Evolutionary conservation across 2,797 vertebrate species (phyloP), one percentile per base, ranked within the genome.

Genomic region (Danio choprae): DNA sequence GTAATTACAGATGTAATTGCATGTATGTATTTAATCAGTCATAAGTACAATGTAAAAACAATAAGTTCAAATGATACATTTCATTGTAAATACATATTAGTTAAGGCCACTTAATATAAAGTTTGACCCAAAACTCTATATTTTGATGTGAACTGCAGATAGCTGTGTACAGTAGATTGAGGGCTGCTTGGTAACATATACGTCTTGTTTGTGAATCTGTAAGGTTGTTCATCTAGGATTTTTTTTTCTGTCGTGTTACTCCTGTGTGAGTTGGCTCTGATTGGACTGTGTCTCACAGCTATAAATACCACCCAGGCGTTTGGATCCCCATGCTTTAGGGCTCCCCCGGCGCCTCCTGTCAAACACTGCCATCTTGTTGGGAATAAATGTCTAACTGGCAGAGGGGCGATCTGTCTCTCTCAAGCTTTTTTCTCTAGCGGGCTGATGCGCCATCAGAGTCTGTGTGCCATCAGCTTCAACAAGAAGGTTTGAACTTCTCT

Each of bases 261-360:
- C 63, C 68, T 82, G 55, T 69, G 76, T 0, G 89, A 90, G 89
- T 56, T 51, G 72, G 22, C 12, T 80, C 29, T 67, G 73, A 83
- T 83, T 83, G 82, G 77, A 76, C 43, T 64, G 51, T 76, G 64
- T 80, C 82, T 77, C 78, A 90, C 86, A 90, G 91, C 89, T 94
- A 93, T 86, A 94, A 93, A 93, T 93, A 89, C 86, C 88, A 87
- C 13, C 0, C 89, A 92, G 87, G 93, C 92, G 93, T 92, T 93
- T 90, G 87, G 88, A 94, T 92, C 89, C 88, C 89, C 91, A 87
- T 89, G 85, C 87, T 93, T 94, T 92, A 94, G 89, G 81, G 87
- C 84, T 94, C 91, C 90, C 89, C 80, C 69, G 90, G 81, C 88
- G 81, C 84, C 84, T 89, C 90, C 85, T 91, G 76, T 88, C 88